Evolutionary conservation across 1,140 invertebrate genomes (phyloP).

Genomic region (Sitobion miscanthi): DNA sequence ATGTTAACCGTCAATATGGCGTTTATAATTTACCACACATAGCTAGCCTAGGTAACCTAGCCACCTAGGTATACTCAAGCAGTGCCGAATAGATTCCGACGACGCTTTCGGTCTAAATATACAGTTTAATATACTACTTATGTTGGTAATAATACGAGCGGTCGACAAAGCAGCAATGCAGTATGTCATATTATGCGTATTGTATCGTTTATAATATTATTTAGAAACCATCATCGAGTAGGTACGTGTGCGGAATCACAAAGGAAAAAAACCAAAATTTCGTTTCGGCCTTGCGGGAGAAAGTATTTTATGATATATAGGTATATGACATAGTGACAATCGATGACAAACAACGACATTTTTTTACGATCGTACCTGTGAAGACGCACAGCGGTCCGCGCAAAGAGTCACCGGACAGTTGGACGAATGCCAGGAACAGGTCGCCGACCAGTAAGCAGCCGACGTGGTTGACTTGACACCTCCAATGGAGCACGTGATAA

Average conservation of each 20-base stretch:
- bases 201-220: neutral
- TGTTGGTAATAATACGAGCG: neutral
- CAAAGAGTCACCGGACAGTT: constrained; percentile 69
- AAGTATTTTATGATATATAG: neutral
- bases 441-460: constrained; percentile 79
- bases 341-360: neutral
- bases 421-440: constrained; percentile 76
- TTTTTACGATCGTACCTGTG: constrained; percentile 68
- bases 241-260: neutral
- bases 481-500: constrained; percentile 83
- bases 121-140: neutral
- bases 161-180: neutral
- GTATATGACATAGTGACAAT: neutral
- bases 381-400: constrained; percentile 67
- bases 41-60: neutral
- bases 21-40: neutral
- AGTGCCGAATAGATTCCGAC: neutral
- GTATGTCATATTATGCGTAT: too few relatives aligned
- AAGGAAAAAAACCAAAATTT: neutral
- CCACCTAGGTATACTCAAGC: neutral
- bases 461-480: constrained; percentile 83
- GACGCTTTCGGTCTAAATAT: neutral
- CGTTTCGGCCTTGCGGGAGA: neutral
- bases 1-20: neutral
- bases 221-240: neutral